Evolutionary conservation across 1,140 invertebrate species (phyloP).

Genomic region (Macrobrachium nipponense): DNA sequence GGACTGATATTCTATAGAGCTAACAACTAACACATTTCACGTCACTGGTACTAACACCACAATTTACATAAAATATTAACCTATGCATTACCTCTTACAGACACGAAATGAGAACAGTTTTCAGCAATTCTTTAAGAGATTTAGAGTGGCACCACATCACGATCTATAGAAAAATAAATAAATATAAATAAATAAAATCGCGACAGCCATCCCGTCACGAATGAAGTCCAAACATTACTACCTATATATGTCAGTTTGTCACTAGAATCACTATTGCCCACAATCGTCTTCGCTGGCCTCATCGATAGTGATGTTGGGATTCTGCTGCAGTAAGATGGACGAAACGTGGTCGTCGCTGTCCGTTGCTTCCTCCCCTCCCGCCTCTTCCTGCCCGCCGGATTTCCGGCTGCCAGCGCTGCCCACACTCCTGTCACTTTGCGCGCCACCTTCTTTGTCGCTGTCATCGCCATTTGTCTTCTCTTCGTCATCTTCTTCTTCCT

Average conservation of each 20-base stretch:
- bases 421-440: too few species aligned
- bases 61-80: too few species aligned
- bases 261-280: background rate
- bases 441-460: background rate
- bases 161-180: too few species aligned
- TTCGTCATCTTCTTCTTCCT: slow-evolving; percentile 23
- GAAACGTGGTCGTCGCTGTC: slow-evolving; percentile 40
- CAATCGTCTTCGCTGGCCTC: slow-evolving; percentile 52
- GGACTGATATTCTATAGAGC: too few species aligned
- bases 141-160: too few species aligned
- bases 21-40: too few species aligned
- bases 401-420: background rate
- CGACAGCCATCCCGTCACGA: background rate
- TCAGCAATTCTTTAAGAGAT: too few species aligned
- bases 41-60: too few species aligned
- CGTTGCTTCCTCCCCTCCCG: slow-evolving; percentile 2
- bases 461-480: background rate
- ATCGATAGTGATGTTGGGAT: slow-evolving; percentile 49
- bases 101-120: too few species aligned
- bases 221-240: background rate
- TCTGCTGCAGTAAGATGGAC: slow-evolving; percentile 31
- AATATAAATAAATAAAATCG: too few species aligned
- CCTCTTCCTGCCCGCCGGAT: background rate
- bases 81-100: too few species aligned
- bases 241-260: background rate